phyloP scores from a whole-genome alignment of 2,797 vertebrate genomes.

The Scleropages formosus region DNA sequence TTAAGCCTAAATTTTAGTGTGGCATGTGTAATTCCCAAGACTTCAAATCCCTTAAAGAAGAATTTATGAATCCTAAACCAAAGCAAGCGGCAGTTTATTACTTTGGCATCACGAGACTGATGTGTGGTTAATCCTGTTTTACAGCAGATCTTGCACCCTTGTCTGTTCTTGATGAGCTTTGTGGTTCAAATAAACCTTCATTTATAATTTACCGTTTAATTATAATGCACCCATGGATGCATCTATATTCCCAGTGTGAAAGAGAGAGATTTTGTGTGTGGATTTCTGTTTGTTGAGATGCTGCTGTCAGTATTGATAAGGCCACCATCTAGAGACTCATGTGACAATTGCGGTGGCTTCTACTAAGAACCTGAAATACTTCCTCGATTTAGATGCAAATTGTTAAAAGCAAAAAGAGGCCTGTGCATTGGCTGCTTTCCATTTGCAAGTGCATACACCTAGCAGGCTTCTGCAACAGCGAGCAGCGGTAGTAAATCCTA shows the following conservation, averaged over 20 bases:
- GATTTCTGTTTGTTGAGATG: not conserved
- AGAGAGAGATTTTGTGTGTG: not conserved
- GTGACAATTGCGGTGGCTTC: not conserved
- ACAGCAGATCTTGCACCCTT: not conserved
- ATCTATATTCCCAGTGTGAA: not conserved
- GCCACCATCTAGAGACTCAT: not conserved
- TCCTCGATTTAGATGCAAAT: not conserved
- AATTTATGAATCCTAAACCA: no score
- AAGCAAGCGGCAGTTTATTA: not conserved
- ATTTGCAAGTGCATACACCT: not conserved
- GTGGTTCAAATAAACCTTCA: conserved; percentile 6
- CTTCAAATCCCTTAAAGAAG: not conserved
- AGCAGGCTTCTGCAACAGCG: not conserved
- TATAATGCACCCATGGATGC: conserved; percentile 9
- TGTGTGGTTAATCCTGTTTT: not conserved
- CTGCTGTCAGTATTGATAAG: conserved; percentile 4
- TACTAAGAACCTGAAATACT: not conserved
- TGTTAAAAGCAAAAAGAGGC: not conserved
- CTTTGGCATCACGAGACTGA: not conserved
- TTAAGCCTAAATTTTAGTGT: not conserved
- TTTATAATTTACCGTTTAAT: conserved; percentile 22
- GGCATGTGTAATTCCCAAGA: not conserved
- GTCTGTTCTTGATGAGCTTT: not conserved
- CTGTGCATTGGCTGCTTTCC: not conserved
- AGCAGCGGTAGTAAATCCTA: conserved; percentile 11